Evolutionary conservation across 2,113 vertebrate genomes (phyloP), one percentile per base, ranked within the genome.

Genomic region (Myotis brandtii): DNA sequence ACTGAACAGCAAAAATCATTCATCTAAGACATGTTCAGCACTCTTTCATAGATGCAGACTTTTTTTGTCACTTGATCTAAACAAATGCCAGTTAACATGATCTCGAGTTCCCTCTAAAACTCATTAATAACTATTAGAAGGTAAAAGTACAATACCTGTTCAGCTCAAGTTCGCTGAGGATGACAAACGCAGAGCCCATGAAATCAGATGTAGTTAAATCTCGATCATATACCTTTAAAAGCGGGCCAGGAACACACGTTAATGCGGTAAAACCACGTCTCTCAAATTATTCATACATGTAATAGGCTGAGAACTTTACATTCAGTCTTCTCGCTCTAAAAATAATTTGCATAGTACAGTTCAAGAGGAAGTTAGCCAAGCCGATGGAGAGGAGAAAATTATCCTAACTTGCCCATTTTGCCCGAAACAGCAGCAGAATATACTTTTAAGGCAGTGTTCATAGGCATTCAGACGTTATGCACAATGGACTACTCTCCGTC

Each of bases 131-230:
- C 6, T 37, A 30, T 27, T n/a, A 76, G 50, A 67, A 73, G n/a
- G 54, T 62, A 82, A 90, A 94, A 89, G 79, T 0, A 0, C 2
- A 18, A 97, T 98, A 99, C 99, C 98, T 99, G 98, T 99, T 99
- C 70, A 99, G 96, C 37, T 99, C 99, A 72, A 99, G 98, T 72
- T 99, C 98, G 50, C 96, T 94, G 46, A 99, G 96, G 0, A 54
- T 12, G 88, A 99, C 97, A 52, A 89, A 96, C 17, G 99, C 98
- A 2, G 99, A 99, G 6, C 99, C 99, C 99, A 99, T 99, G 98
- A 99, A 99, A 91, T 99, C 99, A 82, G 99, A 99, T 2, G 98
- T 98, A 5, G 99, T 99, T 91, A 99, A 98, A 83, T 99, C 99
- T 95, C 99, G 99, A 98, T 99, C 99, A 2, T 99, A 99, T 9